These are phyloP conservation scores for Euleptes europaea DNA, from an alignment of 2,113 vertebrate genomes.

Conservation along the genomic window DNA sequence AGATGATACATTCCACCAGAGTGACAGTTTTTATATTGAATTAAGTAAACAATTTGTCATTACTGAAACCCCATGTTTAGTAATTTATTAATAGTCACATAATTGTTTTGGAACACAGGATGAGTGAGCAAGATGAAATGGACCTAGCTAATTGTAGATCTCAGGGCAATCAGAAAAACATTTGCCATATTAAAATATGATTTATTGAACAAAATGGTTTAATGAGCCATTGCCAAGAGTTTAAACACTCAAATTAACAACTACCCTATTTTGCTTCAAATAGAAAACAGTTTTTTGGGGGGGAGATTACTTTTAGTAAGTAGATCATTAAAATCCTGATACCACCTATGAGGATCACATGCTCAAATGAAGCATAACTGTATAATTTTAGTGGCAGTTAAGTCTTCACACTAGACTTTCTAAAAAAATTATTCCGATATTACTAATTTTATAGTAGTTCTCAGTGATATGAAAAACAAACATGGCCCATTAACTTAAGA, in stretches of 20 bases:
- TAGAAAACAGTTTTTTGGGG: conserved; percentile 1
- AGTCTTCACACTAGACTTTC: not conserved
- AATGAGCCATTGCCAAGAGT: conserved; percentile 33
- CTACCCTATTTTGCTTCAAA: conserved; percentile 51
- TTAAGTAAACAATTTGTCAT: conserved; percentile 74
- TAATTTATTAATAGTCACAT: conserved; percentile 73
- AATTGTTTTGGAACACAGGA: conserved; percentile 56
- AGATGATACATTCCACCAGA: conserved; percentile 55
- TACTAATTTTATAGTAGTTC: not conserved
- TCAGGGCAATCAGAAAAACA: conserved; percentile 44
- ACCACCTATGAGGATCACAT: not conserved
- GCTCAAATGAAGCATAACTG: not conserved
- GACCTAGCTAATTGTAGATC: conserved; percentile 55
- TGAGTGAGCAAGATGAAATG: conserved; percentile 56
- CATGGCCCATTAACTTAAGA: not conserved
- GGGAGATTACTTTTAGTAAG: conserved; percentile 23
- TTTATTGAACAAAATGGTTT: conserved; percentile 64
- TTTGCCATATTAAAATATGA: conserved; percentile 57
- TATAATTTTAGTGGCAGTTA: not conserved
- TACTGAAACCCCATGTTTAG: conserved; percentile 50
- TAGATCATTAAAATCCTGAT: not conserved
- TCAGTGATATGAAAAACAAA: conserved; percentile 8
- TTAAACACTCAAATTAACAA: conserved; percentile 42
- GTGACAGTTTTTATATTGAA: conserved; percentile 70
- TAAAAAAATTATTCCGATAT: not conserved